phyloP scores from a whole-genome alignment of 2,113 vertebrate species.

The Tyto alba region DNA sequence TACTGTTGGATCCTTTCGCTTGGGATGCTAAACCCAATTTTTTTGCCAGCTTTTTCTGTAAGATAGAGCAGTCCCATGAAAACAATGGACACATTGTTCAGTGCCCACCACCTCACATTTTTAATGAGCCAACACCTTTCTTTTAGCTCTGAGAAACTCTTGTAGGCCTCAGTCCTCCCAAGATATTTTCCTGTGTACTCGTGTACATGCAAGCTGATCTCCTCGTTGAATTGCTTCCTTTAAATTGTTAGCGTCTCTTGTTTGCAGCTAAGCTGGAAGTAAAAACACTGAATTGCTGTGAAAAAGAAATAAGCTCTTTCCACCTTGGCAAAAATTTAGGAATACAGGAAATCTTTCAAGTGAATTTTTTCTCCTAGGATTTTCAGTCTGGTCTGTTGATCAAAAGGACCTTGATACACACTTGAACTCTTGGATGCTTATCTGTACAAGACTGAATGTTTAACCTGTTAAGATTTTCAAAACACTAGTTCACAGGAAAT shows the following conservation, averaged over 20 bases:
- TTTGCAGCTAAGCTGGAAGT: background rate
- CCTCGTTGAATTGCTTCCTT: background rate
- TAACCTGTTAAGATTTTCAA: background rate
- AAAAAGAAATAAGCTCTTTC: background rate
- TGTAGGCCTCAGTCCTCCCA: background rate
- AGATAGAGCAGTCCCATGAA: background rate
- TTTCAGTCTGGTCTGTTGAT: background rate
- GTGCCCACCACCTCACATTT: background rate
- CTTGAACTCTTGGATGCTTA: background rate
- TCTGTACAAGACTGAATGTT: background rate
- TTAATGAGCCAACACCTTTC: background rate
- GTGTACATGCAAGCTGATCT: background rate
- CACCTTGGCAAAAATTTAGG: background rate
- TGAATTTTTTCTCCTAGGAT: background rate
- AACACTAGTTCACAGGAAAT: background rate
- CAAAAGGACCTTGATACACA: background rate
- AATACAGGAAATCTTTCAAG: background rate
- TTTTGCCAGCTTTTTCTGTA: background rate
- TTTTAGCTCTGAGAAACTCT: background rate
- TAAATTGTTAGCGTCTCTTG: background rate
- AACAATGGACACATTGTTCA: background rate
- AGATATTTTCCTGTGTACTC: background rate
- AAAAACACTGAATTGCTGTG: background rate
- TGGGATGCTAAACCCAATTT: background rate
- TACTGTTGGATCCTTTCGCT: background rate